Conservation (phyloP, 2,888 invertebrate species). For the Drosophila affinis region DNA sequence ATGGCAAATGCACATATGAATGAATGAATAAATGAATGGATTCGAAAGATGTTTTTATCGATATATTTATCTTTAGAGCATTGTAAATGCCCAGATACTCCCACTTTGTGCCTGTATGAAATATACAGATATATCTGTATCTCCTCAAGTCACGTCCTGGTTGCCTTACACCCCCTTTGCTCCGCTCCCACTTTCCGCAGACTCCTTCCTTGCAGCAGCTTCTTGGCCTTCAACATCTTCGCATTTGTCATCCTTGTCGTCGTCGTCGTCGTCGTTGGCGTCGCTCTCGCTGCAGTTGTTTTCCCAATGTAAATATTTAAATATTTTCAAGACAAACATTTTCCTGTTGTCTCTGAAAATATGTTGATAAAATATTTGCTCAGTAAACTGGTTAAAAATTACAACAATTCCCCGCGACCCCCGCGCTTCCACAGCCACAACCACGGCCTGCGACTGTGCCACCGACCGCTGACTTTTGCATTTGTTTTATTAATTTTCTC, state of each 20-base stretch:
- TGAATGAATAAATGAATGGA: not conserved
- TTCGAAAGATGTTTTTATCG: too few relatives aligned
- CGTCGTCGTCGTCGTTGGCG: conserved; percentile 33
- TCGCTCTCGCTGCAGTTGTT: conserved; percentile 62
- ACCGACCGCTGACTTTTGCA: conserved; percentile 63
- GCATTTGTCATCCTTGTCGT: conserved; percentile 38
- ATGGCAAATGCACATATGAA: not conserved
- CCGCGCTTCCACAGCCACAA: too few relatives aligned
- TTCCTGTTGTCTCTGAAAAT: conserved; percentile 82
- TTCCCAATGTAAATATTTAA: conserved; percentile 83
- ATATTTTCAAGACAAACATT: conserved; percentile 83
- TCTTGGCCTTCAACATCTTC: conserved; percentile 17
- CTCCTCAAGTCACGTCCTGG: conserved; percentile 23
- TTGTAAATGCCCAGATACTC: too few relatives aligned
- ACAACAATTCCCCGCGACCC: conserved; percentile 57
- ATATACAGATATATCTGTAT: not conserved
- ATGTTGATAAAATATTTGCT: conserved; percentile 80
- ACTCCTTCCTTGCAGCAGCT: conserved; percentile 32
- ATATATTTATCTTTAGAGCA: too few relatives aligned
- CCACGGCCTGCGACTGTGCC: conserved; percentile 7
- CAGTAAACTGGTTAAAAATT: conserved; percentile 79
- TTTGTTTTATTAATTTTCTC: conserved; percentile 73
- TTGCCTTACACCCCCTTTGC: not conserved
- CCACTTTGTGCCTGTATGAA: not conserved
- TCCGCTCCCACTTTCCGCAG: conserved; percentile 13